These are phyloP conservation scores for Astyanax mexicanus DNA, from an alignment of 2,797 vertebrate species.

Conservation along the genomic window DNA sequence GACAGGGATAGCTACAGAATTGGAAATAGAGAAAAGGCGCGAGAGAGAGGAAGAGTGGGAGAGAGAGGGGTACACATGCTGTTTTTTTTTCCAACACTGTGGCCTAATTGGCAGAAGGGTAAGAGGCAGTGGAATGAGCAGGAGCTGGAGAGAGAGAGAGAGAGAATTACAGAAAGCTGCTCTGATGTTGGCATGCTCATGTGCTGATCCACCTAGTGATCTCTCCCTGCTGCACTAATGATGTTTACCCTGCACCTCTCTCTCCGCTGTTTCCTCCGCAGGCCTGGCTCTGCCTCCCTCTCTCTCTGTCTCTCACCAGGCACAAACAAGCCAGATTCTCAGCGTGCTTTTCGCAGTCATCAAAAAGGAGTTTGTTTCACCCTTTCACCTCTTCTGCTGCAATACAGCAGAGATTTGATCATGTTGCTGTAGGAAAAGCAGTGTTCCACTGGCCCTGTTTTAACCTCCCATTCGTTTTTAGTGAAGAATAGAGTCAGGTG, in stretches of 20 bases:
- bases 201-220: not conserved
- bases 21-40: not conserved
- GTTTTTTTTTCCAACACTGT: conserved; percentile 8
- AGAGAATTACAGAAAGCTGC: conserved; percentile 34
- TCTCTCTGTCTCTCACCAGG: not conserved
- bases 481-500: conserved; percentile 23
- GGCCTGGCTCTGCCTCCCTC: not conserved
- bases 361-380: conserved; percentile 1
- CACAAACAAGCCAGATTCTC: conserved; percentile 18
- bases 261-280: not conserved
- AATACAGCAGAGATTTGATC: conserved; percentile 13
- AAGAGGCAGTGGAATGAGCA: conserved; percentile 1
- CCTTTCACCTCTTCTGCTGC: conserved; percentile 8
- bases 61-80: not conserved
- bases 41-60: not conserved
- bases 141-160: not conserved
- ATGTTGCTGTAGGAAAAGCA: not conserved
- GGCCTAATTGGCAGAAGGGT: conserved; percentile 29
- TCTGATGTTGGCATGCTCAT: conserved; percentile 62
- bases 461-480: not conserved
- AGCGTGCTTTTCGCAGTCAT: conserved; percentile 8
- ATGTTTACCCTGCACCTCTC: conserved; percentile 5
- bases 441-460: not conserved
- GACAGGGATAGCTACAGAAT: not conserved
- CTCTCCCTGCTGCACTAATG: conserved; percentile 19